Evolutionary conservation across 2,888 invertebrate species (phyloP).

Genomic region (Pseudanteris insignis): DNA sequence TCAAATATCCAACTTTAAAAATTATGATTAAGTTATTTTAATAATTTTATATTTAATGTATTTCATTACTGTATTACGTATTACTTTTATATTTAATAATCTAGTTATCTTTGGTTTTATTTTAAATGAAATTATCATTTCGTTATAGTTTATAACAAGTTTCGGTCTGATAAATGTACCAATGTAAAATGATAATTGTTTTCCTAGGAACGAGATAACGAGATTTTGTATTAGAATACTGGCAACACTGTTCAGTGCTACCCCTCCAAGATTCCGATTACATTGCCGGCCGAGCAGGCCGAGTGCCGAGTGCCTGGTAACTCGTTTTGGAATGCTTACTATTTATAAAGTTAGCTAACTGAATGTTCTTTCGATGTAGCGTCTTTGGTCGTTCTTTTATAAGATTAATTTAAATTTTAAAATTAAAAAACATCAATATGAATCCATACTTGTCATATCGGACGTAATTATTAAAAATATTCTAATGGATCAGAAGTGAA

Average conservation of each 20-base stretch:
- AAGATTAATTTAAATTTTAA: constrained; percentile 16
- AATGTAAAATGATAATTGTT: too few species aligned
- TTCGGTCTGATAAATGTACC: too few species aligned
- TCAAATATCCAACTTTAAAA: too few species aligned
- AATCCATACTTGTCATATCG: constrained; percentile 13
- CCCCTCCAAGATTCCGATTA: constrained; percentile 20
- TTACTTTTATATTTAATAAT: not conserved
- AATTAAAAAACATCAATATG: constrained; percentile 32
- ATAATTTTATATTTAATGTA: too few species aligned
- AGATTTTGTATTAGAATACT: not conserved
- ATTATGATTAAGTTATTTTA: too few species aligned
- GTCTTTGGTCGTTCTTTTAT: constrained; percentile 22
- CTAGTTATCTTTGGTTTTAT: not conserved
- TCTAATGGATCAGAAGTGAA: constrained; percentile 18
- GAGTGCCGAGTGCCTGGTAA: constrained; percentile 46
- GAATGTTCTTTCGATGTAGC: constrained; percentile 37
- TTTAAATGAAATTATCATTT: too few species aligned
- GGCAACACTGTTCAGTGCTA: not conserved
- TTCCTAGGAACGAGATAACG: too few species aligned
- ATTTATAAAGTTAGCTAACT: constrained; percentile 57
- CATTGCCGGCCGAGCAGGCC: too few species aligned
- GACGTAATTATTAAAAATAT: constrained; percentile 10
- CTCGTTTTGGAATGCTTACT: constrained; percentile 52
- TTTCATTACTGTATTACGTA: too few species aligned
- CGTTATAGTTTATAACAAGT: too few species aligned